phyloP scores from a whole-genome alignment of 2,113 vertebrate species.

The Paratilapia polleni region DNA sequence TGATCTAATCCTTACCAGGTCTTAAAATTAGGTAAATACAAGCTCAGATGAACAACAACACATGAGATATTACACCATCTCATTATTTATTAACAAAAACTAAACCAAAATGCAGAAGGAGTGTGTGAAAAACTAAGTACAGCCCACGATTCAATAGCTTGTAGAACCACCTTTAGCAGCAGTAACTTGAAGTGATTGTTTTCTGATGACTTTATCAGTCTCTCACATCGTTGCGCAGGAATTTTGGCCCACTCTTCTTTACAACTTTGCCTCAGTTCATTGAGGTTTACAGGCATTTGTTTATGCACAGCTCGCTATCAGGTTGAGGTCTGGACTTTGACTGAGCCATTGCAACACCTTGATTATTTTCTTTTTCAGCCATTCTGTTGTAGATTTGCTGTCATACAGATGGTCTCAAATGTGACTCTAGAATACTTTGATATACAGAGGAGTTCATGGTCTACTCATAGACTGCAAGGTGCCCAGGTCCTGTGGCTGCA shows the following conservation, averaged over 20 bases:
- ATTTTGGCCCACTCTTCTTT: neutral
- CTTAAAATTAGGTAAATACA: neutral
- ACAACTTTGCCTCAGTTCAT: neutral
- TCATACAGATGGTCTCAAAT: conserved; percentile 1
- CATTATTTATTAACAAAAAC: neutral
- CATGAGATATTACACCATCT: neutral
- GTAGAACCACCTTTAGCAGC: neutral
- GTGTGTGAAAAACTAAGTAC: no score
- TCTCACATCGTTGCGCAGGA: neutral
- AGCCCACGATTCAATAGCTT: neutral
- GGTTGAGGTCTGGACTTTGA: rapidly evolving
- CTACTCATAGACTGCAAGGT: neutral
- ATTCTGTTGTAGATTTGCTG: neutral
- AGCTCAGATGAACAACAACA: neutral
- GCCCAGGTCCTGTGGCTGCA: no score
- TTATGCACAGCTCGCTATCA: neutral
- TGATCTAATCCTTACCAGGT: neutral
- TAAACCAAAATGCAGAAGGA: no score
- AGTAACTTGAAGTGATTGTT: neutral
- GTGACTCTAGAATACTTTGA: neutral
- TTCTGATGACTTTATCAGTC: neutral
- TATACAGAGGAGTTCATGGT: neutral
- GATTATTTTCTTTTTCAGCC: neutral
- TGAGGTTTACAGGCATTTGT: neutral
- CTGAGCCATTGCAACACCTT: neutral